Conservation (phyloP, 2,797 vertebrate species). For the Gadopsis bispinosus region DNA sequence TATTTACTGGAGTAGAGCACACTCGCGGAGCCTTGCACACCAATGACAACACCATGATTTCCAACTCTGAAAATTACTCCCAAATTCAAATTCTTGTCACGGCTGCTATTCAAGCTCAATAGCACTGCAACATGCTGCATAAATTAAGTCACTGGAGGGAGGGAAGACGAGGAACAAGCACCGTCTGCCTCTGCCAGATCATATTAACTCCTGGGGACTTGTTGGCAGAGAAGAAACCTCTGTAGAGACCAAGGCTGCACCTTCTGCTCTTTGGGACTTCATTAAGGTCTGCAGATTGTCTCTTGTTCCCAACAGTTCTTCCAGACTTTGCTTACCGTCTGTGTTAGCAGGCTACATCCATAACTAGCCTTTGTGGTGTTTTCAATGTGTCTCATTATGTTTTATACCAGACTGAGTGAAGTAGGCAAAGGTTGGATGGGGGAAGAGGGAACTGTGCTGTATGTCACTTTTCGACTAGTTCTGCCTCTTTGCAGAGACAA, state of each 20-base stretch:
- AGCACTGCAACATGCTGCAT: conserved; percentile 83
- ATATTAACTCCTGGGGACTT: conserved; percentile 49
- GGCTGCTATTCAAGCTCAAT: conserved; percentile 67
- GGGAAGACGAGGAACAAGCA: conserved; percentile 36
- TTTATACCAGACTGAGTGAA: conserved; percentile 19
- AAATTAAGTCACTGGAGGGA: conserved; percentile 78
- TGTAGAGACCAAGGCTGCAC: conserved; percentile 37
- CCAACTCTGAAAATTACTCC: conserved; percentile 45
- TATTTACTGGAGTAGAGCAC: conserved; percentile 73
- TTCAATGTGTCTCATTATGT: conserved; percentile 41
- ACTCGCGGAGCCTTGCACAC: conserved; percentile 30
- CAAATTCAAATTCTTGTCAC: conserved; percentile 76
- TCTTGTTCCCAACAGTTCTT: conserved; percentile 10
- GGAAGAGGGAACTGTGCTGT: conserved; percentile 15
- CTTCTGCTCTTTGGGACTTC: conserved; percentile 45
- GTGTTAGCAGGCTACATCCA: conserved; percentile 1
- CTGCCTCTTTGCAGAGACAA: conserved; percentile 49
- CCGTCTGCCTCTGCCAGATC: conserved; percentile 51
- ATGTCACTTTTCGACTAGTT: conserved; percentile 52
- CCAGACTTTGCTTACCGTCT: conserved; percentile 37
- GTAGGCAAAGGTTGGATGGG: conserved; percentile 32
- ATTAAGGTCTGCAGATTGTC: conserved; percentile 32
- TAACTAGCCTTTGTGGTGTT: conserved; percentile 26
- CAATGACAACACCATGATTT: conserved; percentile 43
- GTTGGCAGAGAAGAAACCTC: conserved; percentile 44